A percentile compares a stretch with the other conserved stretches of the same genome.
Conservation (phyloP, 2,797 vertebrate species). For the Emydoidea blandingii region DNA sequence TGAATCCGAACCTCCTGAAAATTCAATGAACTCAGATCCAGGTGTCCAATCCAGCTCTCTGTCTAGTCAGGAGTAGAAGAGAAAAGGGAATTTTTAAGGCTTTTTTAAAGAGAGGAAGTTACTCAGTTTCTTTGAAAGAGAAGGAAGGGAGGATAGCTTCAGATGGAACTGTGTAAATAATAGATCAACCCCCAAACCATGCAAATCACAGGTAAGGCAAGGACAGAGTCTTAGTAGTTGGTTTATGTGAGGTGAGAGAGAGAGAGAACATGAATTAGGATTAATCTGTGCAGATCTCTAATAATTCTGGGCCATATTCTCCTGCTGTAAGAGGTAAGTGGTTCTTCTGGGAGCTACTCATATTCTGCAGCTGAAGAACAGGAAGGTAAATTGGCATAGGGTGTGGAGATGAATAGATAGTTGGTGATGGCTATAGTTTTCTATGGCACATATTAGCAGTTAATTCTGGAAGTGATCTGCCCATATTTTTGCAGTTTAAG, state of each 20-base stretch:
- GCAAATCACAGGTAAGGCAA: neutral
- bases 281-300: neutral
- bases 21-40: neutral
- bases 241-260: neutral
- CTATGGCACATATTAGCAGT: neutral
- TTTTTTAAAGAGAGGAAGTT: neutral
- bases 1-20: neutral
- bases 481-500: neutral
- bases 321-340: neutral
- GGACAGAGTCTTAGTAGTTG: neutral
- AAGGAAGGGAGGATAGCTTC: neutral
- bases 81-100: accelerated
- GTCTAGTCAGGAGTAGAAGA: neutral
- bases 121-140: neutral
- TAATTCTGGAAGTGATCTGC: slow-evolving; percentile 30
- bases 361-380: neutral
- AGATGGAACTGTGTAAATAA: neutral
- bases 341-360: neutral
- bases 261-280: neutral
- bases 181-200: neutral
- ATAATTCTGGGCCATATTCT: neutral
- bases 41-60: neutral
- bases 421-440: neutral
- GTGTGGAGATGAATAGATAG: neutral
- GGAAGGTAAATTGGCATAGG: neutral